Conservation (phyloP, 2,888 invertebrate species). For the Nesidiocoris tenuis region DNA sequence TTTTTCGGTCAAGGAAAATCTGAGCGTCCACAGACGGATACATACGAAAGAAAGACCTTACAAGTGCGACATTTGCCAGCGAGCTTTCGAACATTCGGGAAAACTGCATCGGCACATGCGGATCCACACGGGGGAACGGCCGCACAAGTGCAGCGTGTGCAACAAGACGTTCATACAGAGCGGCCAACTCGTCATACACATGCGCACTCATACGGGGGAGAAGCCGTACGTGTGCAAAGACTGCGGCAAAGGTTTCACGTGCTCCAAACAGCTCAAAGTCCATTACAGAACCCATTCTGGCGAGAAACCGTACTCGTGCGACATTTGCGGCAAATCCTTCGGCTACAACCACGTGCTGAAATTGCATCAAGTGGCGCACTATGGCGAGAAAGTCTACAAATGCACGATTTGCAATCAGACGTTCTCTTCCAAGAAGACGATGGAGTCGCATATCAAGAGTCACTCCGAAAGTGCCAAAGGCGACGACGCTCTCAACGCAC, state of each 20-base stretch:
- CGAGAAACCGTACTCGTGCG: conserved; percentile 86
- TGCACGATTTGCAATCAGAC: conserved; percentile 89
- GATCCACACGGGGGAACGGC: conserved; percentile 86
- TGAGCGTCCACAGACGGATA: conserved; percentile 82
- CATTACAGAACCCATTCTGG: conserved; percentile 89
- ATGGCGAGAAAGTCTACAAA: conserved; percentile 88
- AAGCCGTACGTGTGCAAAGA: conserved; percentile 78
- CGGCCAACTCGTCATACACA: conserved; percentile 86
- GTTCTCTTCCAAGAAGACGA: conserved; percentile 85
- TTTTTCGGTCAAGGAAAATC: conserved; percentile 88
- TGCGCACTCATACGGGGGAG: conserved; percentile 85
- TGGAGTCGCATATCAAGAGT: conserved; percentile 84
- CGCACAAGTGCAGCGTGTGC: conserved; percentile 84
- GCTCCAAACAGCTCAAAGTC: conserved; percentile 87
- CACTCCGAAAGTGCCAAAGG: conserved; percentile 61
- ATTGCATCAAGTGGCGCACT: conserved; percentile 85
- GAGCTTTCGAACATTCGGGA: conserved; percentile 88
- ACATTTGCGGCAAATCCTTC: conserved; percentile 86
- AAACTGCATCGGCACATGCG: conserved; percentile 87
- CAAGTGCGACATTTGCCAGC: conserved; percentile 82
- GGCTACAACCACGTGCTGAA: conserved; percentile 90
- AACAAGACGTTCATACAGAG: conserved; percentile 89
- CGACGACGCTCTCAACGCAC: conserved; percentile 38
- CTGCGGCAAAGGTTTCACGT: conserved; percentile 88
- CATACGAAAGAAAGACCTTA: conserved; percentile 91